Conservation (phyloP, 2,888 invertebrate species). For the Cantharis rufa region DNA sequence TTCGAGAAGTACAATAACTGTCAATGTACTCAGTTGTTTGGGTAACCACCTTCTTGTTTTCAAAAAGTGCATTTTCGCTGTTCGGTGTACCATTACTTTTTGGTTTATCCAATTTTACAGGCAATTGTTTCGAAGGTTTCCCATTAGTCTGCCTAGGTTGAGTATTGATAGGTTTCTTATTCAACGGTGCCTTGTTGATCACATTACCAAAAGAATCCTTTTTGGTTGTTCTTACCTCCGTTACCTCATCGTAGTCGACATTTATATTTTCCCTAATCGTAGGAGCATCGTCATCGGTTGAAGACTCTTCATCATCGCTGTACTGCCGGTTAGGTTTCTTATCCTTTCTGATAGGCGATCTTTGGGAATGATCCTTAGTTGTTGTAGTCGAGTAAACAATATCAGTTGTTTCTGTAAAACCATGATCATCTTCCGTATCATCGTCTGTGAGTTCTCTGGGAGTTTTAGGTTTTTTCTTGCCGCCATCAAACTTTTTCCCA, state of each 20-base stretch:
- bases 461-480: background rate
- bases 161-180: background rate
- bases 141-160: background rate
- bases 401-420: background rate
- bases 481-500: too few species aligned
- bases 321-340: background rate
- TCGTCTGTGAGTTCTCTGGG: background rate
- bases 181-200: background rate
- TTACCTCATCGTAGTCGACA: background rate
- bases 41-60: background rate
- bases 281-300: background rate
- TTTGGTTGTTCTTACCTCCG: background rate
- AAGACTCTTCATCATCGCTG: background rate
- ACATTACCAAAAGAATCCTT: background rate
- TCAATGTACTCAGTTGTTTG: constrained; percentile 28
- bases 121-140: background rate
- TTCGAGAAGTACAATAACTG: constrained; percentile 12
- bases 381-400: background rate
- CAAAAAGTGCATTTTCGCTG: background rate
- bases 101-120: background rate
- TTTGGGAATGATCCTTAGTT: background rate
- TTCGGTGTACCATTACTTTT: background rate
- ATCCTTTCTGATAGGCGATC: background rate
- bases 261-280: background rate
- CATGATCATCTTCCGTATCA: background rate